Conservation (phyloP, 2,888 invertebrate species). For the Chymomyza procnemis region DNA sequence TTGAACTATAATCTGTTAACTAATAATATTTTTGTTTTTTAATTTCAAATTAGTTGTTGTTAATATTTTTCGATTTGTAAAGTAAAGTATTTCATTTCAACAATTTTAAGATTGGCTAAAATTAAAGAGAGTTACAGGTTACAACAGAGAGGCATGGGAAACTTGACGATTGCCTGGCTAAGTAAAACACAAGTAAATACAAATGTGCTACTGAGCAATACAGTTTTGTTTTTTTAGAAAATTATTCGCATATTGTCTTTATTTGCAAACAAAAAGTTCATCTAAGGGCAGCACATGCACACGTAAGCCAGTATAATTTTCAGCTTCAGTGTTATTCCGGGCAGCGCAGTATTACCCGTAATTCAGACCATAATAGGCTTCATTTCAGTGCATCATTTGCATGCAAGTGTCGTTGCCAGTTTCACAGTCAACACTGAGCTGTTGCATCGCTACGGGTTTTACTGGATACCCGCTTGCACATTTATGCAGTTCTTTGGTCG, state of each 20-base stretch:
- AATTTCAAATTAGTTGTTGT: too few species aligned
- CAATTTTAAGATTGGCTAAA: not conserved
- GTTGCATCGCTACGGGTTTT: not conserved
- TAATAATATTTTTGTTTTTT: too few species aligned
- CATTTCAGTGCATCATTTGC: conserved; percentile 56
- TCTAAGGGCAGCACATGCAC: conserved; percentile 30
- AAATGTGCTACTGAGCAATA: not conserved
- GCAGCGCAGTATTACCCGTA: not conserved
- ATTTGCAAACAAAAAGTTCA: conserved; percentile 67
- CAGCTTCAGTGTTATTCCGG: conserved; percentile 38
- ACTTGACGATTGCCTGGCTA: too few species aligned
- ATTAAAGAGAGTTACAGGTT: not conserved
- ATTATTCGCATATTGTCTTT: conserved; percentile 69
- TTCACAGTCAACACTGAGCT: conserved; percentile 5
- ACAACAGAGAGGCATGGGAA: too few species aligned
- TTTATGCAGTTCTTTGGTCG: conserved; percentile 48
- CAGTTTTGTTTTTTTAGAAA: not conserved
- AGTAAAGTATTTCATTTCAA: too few species aligned
- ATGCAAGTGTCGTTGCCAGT: conserved; percentile 71
- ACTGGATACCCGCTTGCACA: conserved; percentile 11
- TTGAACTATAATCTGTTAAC: too few species aligned
- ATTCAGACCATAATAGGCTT: conserved; percentile 20
- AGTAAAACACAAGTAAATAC: not conserved
- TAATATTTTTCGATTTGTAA: too few species aligned
- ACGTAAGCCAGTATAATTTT: conserved; percentile 20